A percentile compares a stretch with the other conserved stretches of the same genome.
phyloP scores from a whole-genome alignment of 2,888 invertebrate genomes.

The Dryobotodes eremita region DNA sequence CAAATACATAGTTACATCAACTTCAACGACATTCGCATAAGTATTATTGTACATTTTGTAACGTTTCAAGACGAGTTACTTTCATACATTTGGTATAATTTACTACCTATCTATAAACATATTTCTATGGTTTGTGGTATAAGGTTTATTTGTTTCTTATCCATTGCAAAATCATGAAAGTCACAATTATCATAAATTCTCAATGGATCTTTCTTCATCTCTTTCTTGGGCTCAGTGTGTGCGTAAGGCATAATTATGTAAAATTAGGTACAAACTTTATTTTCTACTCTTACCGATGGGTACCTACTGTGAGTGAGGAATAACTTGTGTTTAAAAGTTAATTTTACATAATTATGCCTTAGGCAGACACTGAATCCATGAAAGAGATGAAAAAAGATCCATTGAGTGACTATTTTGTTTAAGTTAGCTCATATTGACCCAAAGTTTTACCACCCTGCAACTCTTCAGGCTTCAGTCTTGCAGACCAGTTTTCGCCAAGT shows the following conservation, averaged over 20 bases:
- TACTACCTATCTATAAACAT: background rate
- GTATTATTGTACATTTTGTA: slow-evolving; percentile 27
- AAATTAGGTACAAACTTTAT: background rate
- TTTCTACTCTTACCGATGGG: background rate
- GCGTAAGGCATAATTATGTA: background rate
- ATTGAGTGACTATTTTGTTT: background rate
- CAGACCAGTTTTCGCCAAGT: too few species aligned
- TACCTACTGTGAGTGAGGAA: background rate
- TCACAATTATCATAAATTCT: slow-evolving; percentile 26
- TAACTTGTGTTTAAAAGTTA: background rate
- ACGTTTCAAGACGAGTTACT: slow-evolving; percentile 1
- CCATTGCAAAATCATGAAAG: background rate
- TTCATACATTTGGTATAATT: background rate
- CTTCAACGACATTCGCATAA: slow-evolving; percentile 11
- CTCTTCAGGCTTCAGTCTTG: background rate
- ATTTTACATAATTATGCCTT: too few species aligned
- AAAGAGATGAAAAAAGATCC: too few species aligned
- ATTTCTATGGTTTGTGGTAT: background rate
- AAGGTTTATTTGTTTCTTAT: slow-evolving; percentile 3
- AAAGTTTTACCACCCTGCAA: background rate
- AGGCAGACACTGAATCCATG: too few species aligned
- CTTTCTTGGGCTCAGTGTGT: background rate
- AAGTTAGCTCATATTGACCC: background rate
- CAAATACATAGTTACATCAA: slow-evolving; percentile 11
- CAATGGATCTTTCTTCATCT: slow-evolving; percentile 5